phyloP scores from a whole-genome alignment of 2,113 vertebrate genomes.

The Perca fluviatilis region DNA sequence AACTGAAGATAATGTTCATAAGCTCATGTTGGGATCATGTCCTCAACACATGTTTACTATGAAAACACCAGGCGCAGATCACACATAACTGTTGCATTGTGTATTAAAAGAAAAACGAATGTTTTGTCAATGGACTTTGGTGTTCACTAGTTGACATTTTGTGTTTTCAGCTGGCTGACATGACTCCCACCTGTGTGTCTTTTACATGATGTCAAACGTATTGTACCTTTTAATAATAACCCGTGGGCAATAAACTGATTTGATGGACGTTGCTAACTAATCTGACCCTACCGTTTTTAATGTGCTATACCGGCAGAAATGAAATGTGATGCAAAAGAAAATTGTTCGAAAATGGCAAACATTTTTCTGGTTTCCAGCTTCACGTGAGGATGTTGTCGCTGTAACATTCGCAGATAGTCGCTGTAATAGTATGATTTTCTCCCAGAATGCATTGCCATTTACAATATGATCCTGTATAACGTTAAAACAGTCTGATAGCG shows the following conservation, averaged over 20 bases:
- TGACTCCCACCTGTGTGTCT: slow-evolving; percentile 34
- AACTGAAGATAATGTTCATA: slow-evolving; percentile 32
- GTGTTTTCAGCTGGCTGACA: slow-evolving; percentile 44
- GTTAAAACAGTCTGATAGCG: too few relatives aligned
- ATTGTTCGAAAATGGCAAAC: neutral
- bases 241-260: slow-evolving; percentile 62
- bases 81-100: neutral
- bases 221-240: slow-evolving; percentile 38
- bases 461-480: too few relatives aligned
- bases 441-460: too few relatives aligned
- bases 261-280: slow-evolving; percentile 7
- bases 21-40: slow-evolving; percentile 12
- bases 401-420: too few relatives aligned
- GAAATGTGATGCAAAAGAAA: neutral
- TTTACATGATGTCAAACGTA: slow-evolving; percentile 46
- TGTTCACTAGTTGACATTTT: slow-evolving; percentile 7
- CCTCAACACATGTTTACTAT: slow-evolving; percentile 13
- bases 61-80: neutral
- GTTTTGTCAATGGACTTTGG: slow-evolving; percentile 3
- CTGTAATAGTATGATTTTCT: too few relatives aligned
- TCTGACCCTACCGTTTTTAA: neutral
- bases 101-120: neutral
- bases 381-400: neutral
- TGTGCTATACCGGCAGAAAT: neutral
- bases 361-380: neutral